Conservation (phyloP, 2,797 vertebrate species). For the Pseudocheirus occidentalis region DNA sequence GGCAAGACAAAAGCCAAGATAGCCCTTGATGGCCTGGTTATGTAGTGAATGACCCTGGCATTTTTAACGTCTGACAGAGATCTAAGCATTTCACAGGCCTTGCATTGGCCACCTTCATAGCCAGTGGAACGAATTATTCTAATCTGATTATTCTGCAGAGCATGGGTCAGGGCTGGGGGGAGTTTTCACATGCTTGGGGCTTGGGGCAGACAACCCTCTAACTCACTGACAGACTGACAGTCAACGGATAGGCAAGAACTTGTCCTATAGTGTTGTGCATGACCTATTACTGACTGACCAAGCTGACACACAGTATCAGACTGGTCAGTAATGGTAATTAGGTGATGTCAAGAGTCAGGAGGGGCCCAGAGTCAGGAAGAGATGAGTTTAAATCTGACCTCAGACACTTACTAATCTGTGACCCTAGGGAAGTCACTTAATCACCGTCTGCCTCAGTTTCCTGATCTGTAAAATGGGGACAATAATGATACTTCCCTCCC, state of each 20-base stretch:
- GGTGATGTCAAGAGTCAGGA: neutral
- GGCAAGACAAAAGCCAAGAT: too few relatives aligned
- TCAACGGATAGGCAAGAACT: neutral
- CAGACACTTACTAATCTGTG: neutral
- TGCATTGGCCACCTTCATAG: too few relatives aligned
- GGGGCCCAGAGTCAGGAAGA: neutral
- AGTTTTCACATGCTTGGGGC: too few relatives aligned
- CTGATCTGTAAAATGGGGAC: neutral
- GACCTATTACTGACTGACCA: neutral
- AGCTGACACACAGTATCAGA: neutral
- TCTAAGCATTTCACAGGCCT: too few relatives aligned
- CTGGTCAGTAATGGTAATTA: neutral
- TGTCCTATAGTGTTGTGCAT: neutral
- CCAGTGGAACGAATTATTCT: too few relatives aligned
- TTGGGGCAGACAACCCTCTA: too few relatives aligned
- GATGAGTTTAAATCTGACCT: neutral
- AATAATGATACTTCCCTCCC: neutral
- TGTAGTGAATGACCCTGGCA: too few relatives aligned
- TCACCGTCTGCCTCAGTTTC: neutral
- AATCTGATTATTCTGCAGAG: too few relatives aligned
- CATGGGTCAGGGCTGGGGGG: rapidly evolving
- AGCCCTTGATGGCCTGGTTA: too few relatives aligned
- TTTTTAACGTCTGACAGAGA: too few relatives aligned
- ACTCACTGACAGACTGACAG: too few relatives aligned
- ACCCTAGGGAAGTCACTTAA: neutral